Evolutionary conservation across 2,113 vertebrate species (phyloP).

Genomic region (Henicopernis longicauda): DNA sequence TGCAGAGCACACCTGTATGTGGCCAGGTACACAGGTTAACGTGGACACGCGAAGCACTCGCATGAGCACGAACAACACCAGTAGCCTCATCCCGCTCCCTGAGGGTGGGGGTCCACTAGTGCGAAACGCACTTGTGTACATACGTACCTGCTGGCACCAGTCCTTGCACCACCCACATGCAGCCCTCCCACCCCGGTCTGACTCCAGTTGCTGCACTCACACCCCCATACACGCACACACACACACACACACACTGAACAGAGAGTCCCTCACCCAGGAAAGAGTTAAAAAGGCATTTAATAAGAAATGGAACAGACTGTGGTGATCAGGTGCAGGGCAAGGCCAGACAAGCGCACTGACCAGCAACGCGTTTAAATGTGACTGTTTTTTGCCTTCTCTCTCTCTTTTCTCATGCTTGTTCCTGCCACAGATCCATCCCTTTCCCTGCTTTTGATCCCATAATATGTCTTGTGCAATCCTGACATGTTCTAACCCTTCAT

Average conservation of each 20-base stretch:
- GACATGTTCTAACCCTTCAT: neutral
- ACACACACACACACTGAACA: too few species aligned
- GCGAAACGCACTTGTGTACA: fast-evolving
- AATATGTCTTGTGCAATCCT: too few species aligned
- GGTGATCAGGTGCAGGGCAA: neutral
- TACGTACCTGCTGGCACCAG: neutral
- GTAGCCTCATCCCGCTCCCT: neutral
- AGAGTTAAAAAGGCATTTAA: neutral
- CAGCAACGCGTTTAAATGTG: fast-evolving
- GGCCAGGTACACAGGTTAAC: neutral
- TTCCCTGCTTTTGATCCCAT: neutral
- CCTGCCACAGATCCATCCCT: neutral
- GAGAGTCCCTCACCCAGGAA: neutral
- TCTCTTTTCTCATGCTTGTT: neutral
- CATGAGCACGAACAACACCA: fast-evolving
- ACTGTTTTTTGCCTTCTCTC: neutral
- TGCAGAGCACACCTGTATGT: fast-evolving
- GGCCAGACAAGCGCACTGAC: fast-evolving
- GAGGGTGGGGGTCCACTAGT: neutral
- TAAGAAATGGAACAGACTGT: neutral
- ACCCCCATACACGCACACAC: too few species aligned
- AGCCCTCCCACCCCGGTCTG: neutral
- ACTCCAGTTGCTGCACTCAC: neutral
- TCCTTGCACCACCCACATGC: too few species aligned
- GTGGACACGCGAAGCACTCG: fast-evolving